These are phyloP conservation scores for Aspidapion aeneum DNA, from an alignment of 2,888 invertebrate species.

Conservation along the genomic window DNA sequence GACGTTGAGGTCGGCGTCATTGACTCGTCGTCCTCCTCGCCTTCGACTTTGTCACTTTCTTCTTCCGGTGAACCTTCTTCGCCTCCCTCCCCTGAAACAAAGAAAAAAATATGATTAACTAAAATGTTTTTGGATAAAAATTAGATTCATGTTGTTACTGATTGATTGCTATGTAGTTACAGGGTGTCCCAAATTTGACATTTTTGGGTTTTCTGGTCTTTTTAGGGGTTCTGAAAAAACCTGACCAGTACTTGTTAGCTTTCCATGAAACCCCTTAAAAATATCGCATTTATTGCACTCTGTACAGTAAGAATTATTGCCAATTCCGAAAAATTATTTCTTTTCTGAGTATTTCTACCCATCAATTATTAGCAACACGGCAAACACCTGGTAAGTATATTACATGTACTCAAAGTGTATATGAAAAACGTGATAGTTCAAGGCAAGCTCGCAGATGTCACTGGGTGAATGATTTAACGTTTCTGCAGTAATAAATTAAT, in stretches of 20 bases:
- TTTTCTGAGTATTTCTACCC: constrained; percentile 9
- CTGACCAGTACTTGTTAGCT: no score
- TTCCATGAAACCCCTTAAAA: no score
- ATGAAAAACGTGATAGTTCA: constrained; percentile 45
- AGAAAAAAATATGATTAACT: constrained; percentile 18
- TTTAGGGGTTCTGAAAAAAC: no score
- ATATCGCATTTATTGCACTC: no score
- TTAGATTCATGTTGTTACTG: no score
- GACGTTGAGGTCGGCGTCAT: constrained; percentile 48
- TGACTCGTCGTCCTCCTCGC: constrained; percentile 48
- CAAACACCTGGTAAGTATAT: constrained; percentile 40
- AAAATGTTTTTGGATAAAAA: no score
- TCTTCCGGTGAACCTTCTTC: constrained; percentile 49
- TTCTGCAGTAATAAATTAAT: constrained; percentile 39
- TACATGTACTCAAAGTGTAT: constrained; percentile 11
- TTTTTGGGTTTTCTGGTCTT: no score
- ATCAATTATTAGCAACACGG: constrained; percentile 32
- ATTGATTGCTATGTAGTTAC: no score
- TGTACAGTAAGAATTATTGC: no score
- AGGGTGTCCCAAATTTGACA: no score
- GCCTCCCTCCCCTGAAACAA: constrained; percentile 57
- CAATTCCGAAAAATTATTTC: no score
- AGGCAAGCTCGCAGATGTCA: constrained; percentile 43
- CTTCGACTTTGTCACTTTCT: constrained; percentile 47
- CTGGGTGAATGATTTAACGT: constrained; percentile 43